phyloP scores from a whole-genome alignment of 2,797 vertebrate genomes.

The Spizella passerina region DNA sequence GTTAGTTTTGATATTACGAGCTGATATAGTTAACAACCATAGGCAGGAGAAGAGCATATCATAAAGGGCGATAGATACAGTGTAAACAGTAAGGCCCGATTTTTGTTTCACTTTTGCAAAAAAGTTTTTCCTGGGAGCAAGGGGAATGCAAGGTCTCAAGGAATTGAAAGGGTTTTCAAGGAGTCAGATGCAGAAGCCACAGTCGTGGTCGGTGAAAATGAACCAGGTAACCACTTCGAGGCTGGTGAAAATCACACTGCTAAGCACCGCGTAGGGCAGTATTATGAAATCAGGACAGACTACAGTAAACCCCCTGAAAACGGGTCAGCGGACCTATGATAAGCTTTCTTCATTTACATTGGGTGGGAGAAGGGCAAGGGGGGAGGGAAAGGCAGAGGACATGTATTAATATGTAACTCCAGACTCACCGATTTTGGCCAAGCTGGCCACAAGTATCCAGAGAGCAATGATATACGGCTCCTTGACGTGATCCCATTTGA shows the following conservation, averaged over 20 bases:
- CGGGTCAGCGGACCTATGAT: not conserved
- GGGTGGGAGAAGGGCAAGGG: not conserved
- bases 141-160: not conserved
- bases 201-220: not conserved
- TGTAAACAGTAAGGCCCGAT: not conserved
- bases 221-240: not conserved
- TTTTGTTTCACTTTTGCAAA: not conserved
- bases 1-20: not conserved
- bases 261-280: not conserved
- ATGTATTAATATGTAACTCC: not conserved
- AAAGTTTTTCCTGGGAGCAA: not conserved
- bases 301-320: slow-evolving; percentile 11
- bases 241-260: not conserved
- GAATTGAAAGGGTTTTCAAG: not conserved
- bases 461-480: slow-evolving; percentile 87
- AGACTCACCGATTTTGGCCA: slow-evolving; percentile 93
- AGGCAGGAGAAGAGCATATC: not conserved
- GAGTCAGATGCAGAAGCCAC: not conserved
- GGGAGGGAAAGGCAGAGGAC: not conserved
- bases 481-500: slow-evolving; percentile 90
- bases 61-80: not conserved
- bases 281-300: slow-evolving; percentile 29
- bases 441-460: slow-evolving; percentile 92
- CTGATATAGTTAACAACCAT: not conserved
- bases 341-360: not conserved